Percentiles rank a stretch among this genome's conserved stretches.
Conservation (phyloP, 2,113 vertebrate genomes). For the Macrotis lagotis region DNA sequence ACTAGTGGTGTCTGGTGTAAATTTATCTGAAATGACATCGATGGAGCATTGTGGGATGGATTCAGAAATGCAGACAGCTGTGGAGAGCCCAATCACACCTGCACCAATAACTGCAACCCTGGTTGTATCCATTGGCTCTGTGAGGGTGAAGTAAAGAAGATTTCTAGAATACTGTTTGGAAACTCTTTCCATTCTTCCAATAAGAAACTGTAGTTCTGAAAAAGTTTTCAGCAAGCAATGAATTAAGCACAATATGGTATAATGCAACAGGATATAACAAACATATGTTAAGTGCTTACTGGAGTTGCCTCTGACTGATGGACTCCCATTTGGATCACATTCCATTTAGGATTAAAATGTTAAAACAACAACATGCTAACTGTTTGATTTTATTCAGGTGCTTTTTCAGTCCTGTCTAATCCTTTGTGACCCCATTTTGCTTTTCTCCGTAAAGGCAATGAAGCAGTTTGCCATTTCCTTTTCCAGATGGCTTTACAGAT, state of each 20-base stretch:
- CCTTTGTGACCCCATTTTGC: not conserved
- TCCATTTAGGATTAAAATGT: not conserved
- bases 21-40: constrained; percentile 88
- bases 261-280: not conserved
- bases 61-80: constrained; percentile 87
- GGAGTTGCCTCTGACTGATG: not conserved
- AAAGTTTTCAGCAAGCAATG: not conserved
- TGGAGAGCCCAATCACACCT: constrained; percentile 92
- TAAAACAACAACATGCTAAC: not conserved
- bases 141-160: not conserved
- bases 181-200: not conserved
- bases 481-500: not conserved
- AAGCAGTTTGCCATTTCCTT: not conserved
- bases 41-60: constrained; percentile 85
- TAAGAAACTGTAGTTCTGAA: not conserved
- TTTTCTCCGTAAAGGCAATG: no score
- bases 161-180: not conserved
- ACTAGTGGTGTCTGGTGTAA: constrained; percentile 92
- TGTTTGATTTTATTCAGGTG: not conserved
- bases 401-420: not conserved
- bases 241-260: not conserved
- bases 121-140: constrained; percentile 70
- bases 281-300: not conserved
- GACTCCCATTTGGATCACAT: not conserved
- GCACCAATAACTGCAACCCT: constrained; percentile 90